Conservation (phyloP, 2,797 vertebrate genomes). For the Lycodopsis pacificus region DNA sequence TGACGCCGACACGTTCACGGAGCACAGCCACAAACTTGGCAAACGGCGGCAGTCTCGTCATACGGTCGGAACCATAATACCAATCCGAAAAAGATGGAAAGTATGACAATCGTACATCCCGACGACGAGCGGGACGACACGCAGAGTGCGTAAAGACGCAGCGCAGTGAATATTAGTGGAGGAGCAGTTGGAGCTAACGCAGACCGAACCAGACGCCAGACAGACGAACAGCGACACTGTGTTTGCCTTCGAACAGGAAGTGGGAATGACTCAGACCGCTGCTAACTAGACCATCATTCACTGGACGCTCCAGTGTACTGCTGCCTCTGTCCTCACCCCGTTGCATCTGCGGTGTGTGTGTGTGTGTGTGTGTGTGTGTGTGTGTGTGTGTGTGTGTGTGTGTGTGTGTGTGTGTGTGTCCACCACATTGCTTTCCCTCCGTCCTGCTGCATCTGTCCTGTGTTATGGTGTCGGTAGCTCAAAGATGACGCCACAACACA, state of each 20-base stretch:
- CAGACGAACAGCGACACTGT: conserved; percentile 18
- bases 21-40: conserved; percentile 62
- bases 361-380: neutral
- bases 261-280: conserved; percentile 34
- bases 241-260: conserved; percentile 40
- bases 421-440: neutral
- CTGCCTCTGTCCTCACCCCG: conserved; percentile 28
- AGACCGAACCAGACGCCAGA: conserved; percentile 22
- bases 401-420: neutral
- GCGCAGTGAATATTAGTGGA: conserved; percentile 44
- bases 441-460: conserved; percentile 9
- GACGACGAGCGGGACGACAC: conserved; percentile 1
- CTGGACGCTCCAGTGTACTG: conserved; percentile 16
- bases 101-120: conserved; percentile 60
- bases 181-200: conserved; percentile 9
- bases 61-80: conserved; percentile 58
- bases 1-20: conserved; percentile 31
- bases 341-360: neutral
- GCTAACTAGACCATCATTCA: conserved; percentile 57
- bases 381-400: conserved; percentile 10
- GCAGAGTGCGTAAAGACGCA: conserved; percentile 37
- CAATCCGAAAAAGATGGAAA: conserved; percentile 72
- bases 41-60: conserved; percentile 46
- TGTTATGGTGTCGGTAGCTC: conserved; percentile 1
- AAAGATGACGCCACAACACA: neutral